phyloP scores from a whole-genome alignment of 2,888 invertebrate species.

The Sisyra nigra region DNA sequence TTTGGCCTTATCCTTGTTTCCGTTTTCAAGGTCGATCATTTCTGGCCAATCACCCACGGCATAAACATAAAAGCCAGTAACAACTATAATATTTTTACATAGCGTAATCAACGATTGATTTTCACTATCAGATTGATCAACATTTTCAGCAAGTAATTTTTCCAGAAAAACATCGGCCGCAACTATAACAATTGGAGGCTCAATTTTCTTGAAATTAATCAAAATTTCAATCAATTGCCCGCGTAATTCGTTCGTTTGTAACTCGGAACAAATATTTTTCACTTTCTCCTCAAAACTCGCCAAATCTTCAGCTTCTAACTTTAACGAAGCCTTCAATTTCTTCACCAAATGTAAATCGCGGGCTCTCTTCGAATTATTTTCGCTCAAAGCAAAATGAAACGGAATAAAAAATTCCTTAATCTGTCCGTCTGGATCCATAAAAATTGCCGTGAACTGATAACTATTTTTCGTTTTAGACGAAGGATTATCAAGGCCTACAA shows the following conservation, averaged over 20 bases:
- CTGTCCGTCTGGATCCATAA: constrained; percentile 70
- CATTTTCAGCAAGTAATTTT: constrained; percentile 20
- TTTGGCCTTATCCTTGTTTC: constrained; percentile 14
- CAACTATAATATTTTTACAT: constrained; percentile 19
- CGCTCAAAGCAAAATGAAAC: constrained; percentile 80
- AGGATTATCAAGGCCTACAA: constrained; percentile 51
- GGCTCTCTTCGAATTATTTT: constrained; percentile 71
- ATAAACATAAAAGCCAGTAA: constrained; percentile 21
- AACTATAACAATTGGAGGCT: constrained; percentile 40
- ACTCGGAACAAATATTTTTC: constrained; percentile 37
- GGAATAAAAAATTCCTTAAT: constrained; percentile 74
- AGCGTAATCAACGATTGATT: constrained; percentile 18
- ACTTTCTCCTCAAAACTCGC: constrained; percentile 36
- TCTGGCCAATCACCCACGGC: constrained; percentile 11
- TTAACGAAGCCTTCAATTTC: constrained; percentile 50
- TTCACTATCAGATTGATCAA: constrained; percentile 14
- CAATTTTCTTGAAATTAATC: constrained; percentile 42
- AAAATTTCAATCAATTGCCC: constrained; percentile 57
- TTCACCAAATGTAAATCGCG: constrained; percentile 76
- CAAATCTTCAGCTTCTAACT: constrained; percentile 30
- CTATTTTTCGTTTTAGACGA: constrained; percentile 38
- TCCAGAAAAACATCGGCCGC: constrained; percentile 29
- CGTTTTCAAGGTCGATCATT: constrained; percentile 17
- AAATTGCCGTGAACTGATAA: constrained; percentile 53
- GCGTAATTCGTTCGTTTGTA: constrained; percentile 55